Evolutionary conservation across 2,888 invertebrate species (phyloP).

Genomic region (Cheilosia pagana): DNA sequence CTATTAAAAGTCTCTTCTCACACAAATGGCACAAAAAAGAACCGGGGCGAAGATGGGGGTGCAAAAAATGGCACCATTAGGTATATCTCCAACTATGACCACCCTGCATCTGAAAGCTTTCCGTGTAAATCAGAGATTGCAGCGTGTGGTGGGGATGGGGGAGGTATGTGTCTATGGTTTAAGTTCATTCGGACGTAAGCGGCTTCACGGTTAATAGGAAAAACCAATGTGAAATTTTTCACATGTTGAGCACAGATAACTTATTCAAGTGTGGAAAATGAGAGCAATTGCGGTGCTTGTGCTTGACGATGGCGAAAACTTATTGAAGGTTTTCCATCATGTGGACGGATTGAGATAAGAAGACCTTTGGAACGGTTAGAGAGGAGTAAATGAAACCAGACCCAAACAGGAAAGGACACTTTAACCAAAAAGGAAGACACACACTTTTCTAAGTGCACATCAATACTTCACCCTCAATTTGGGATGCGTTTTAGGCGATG

Average conservation of each 20-base stretch:
- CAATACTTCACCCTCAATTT: too few relatives aligned
- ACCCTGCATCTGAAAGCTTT: conserved; percentile 51
- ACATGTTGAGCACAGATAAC: conserved; percentile 75
- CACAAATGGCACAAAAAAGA: conserved; percentile 24
- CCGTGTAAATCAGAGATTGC: conserved; percentile 73
- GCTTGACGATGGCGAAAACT: conserved; percentile 57
- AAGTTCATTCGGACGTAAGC: conserved; percentile 73
- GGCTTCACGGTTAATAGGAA: conserved; percentile 72
- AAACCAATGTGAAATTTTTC: conserved; percentile 74
- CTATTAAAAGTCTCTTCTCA: conserved; percentile 57
- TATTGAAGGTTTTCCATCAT: conserved; percentile 67
- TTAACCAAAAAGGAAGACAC: too few relatives aligned
- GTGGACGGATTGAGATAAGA: conserved; percentile 35
- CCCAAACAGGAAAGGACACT: too few relatives aligned
- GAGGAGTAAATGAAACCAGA: background rate
- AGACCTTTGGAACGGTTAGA: background rate
- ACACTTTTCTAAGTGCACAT: too few relatives aligned
- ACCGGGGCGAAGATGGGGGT: conserved; percentile 5
- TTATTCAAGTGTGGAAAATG: conserved; percentile 72
- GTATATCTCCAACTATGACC: conserved; percentile 44
- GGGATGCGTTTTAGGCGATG: too few relatives aligned
- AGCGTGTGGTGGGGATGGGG: conserved; percentile 46
- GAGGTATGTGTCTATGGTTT: conserved; percentile 55
- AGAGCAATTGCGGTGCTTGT: conserved; percentile 69
- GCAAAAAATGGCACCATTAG: conserved; percentile 64